A percentile compares a stretch with the other conserved stretches of the same genome.
Conservation (phyloP, 2,113 vertebrate species). For the Puffinus mauretanicus region DNA sequence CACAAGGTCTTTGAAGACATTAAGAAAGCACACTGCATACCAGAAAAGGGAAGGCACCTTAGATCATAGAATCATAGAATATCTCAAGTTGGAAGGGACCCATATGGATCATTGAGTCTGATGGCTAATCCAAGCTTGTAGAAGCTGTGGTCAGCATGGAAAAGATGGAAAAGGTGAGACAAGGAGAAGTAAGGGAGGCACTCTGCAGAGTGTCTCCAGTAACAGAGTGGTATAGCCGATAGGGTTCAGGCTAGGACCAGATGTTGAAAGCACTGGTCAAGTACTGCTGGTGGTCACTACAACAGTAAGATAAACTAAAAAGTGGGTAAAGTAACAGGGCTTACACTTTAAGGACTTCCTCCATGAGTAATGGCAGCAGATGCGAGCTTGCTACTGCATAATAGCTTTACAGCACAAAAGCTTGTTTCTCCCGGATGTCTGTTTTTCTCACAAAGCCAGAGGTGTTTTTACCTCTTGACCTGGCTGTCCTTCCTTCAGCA, state of each 20-base stretch:
- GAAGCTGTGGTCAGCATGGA: not conserved
- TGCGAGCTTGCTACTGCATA: not conserved
- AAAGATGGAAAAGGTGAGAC: not conserved
- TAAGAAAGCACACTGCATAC: not conserved
- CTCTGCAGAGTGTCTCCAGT: not conserved
- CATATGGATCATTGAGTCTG: fast-evolving
- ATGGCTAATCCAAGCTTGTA: not conserved
- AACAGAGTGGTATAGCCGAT: not conserved
- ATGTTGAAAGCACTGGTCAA: fast-evolving
- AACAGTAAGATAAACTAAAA: not conserved
- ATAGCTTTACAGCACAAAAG: not conserved
- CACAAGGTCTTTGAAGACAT: not conserved
- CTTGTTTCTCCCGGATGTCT: not conserved
- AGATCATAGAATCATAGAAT: not conserved
- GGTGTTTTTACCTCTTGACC: not conserved
- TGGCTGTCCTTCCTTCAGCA: not conserved
- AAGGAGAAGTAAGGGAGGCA: not conserved
- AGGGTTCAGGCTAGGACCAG: not conserved
- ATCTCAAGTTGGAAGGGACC: not conserved
- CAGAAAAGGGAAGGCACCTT: not conserved
- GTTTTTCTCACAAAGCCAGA: not conserved
- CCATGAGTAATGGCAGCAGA: not conserved
- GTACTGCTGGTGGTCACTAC: not conserved
- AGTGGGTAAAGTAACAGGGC: not conserved
- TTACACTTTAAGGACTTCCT: not conserved